These are phyloP conservation scores for Emys orbicularis DNA, from an alignment of 2,797 vertebrate species.

Conservation along the genomic window DNA sequence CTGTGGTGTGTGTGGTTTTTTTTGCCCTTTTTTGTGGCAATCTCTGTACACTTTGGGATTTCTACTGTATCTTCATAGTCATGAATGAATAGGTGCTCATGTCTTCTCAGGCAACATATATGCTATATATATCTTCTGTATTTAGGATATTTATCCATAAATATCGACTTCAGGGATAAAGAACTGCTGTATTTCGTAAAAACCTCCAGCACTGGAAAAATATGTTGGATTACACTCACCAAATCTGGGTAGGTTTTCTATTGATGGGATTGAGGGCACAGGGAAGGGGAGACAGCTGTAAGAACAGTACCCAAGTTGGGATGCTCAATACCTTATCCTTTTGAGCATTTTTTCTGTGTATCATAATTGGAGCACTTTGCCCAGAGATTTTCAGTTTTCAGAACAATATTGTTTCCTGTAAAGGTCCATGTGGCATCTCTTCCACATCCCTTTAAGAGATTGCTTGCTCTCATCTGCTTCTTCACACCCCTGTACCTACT, in stretches of 20 bases:
- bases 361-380: neutral
- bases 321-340: neutral
- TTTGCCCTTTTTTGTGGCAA: neutral
- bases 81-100: neutral
- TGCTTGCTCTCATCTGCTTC: neutral
- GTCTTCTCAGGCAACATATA: neutral
- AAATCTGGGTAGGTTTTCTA: neutral
- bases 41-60: neutral
- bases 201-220: neutral
- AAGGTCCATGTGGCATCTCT: slow-evolving; percentile 15
- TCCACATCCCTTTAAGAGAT: slow-evolving; percentile 1
- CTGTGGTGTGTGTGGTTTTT: neutral
- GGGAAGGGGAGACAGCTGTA: neutral
- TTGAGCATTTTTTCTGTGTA: neutral
- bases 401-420: neutral
- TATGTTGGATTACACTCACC: neutral
- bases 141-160: neutral
- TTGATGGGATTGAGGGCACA: neutral
- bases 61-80: too few relatives aligned
- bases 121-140: neutral
- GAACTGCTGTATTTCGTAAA: neutral
- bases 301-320: neutral
- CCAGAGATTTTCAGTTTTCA: neutral
- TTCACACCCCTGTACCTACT: slow-evolving; percentile 31
- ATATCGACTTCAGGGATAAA: neutral